Evolutionary conservation across 2,888 invertebrate species (phyloP).

Genomic region (Polydrusus cervinus): DNA sequence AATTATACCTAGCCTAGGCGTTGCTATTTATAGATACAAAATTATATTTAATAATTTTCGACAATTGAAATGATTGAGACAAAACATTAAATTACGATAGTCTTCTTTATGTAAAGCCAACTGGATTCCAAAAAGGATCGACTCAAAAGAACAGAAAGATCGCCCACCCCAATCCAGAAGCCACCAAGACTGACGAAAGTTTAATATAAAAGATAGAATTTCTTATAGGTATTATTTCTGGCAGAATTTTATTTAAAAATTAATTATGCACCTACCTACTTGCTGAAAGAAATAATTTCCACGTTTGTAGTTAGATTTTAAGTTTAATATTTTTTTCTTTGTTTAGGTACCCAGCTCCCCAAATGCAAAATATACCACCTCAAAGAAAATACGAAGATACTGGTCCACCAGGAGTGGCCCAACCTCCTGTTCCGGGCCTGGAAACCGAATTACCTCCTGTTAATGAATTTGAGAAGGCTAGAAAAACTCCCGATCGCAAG

Average conservation of each 20-base stretch:
- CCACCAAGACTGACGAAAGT: not conserved
- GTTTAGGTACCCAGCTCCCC: slow-evolving; percentile 55
- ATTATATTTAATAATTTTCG: no score
- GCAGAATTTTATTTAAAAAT: not conserved
- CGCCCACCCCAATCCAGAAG: not conserved
- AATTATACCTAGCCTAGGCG: no score
- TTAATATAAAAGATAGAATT: slow-evolving; percentile 4
- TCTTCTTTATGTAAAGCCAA: not conserved
- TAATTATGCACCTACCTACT: no score
- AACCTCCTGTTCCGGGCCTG: slow-evolving; percentile 78
- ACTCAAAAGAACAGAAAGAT: not conserved
- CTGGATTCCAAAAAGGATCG: not conserved
- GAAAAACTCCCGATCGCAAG: slow-evolving; percentile 49
- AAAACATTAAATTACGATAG: slow-evolving; percentile 7
- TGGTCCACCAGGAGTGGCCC: slow-evolving; percentile 70
- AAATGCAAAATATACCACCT: slow-evolving; percentile 60
- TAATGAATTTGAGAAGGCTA: slow-evolving; percentile 52
- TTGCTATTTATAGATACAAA: no score
- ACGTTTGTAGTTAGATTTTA: not conserved
- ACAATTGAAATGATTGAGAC: not conserved
- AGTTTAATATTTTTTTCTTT: slow-evolving; percentile 24
- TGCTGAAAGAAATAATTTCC: not conserved
- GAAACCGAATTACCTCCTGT: slow-evolving; percentile 71
- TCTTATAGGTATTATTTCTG: not conserved
- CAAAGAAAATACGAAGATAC: slow-evolving; percentile 59